Evolutionary conservation across 2,888 invertebrate species (phyloP).

Genomic region (Eulithis prunata): DNA sequence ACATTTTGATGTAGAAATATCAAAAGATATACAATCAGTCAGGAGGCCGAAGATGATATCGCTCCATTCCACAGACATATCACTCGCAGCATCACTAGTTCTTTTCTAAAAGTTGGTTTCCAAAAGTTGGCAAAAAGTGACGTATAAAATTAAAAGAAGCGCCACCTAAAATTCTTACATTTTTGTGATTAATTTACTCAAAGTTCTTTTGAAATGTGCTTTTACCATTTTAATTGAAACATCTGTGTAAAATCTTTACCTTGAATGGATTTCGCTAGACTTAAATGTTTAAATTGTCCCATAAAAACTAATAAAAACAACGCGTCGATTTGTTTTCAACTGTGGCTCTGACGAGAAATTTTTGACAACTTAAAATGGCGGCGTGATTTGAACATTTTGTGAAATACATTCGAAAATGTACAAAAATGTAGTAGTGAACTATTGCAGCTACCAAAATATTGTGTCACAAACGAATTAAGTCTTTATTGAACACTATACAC

Average conservation of each 20-base stretch:
- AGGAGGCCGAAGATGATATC: too few species aligned
- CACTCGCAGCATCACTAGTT: neutral
- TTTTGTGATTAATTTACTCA: conserved; percentile 50
- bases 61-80: too few species aligned
- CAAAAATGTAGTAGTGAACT: conserved; percentile 23
- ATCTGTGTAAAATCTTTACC: conserved; percentile 4
- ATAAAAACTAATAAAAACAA: conserved; percentile 19
- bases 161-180: conserved; percentile 66
- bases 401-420: conserved; percentile 19
- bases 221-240: conserved; percentile 24
- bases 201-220: conserved; percentile 1
- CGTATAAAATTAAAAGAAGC: conserved; percentile 81
- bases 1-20: too few species aligned
- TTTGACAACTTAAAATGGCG: conserved; percentile 84
- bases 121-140: conserved; percentile 60
- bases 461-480: neutral
- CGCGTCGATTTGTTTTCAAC: conserved; percentile 76
- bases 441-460: neutral
- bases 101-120: conserved; percentile 32
- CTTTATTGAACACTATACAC: neutral
- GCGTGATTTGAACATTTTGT: conserved; percentile 75
- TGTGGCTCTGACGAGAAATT: conserved; percentile 67
- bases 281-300: neutral
- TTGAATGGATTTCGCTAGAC: conserved; percentile 18
- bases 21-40: too few species aligned